Base-by-base conservation (phyloP, 2,797 vertebrate species). In the Lycodopsis pacificus region DNA sequence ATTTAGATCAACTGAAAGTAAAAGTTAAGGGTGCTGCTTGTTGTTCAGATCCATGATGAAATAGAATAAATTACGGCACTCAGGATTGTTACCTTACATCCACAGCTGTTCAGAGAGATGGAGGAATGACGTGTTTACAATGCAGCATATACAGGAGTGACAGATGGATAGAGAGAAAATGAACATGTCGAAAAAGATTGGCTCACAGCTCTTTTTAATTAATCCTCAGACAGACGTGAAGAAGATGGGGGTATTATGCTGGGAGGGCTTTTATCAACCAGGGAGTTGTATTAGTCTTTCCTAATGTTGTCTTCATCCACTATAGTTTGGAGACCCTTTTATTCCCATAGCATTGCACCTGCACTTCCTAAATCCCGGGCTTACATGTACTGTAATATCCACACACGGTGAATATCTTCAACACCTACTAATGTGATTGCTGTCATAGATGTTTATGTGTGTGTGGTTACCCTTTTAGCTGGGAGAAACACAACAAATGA, bases 401-500 rank as follows among this genome's bases (percentile, higher is more conserved):
- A 22, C 38, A 49, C 30, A 40, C n/a, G 22, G 27, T 53, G 11
- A 59, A 51, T n/a, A 46, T 72, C 51, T 65, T 3, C 2, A 49
- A 63, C 53, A 27, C 27, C 25, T 54, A 56, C 62, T 38, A 51
- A 53, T 36, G 42, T 36, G 40, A 25, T 14, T 20, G 32, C 19
- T 65, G 46, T n/a, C 14, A 7, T 17, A 64, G 14, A 65, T 80
- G 38, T 40, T 54, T 48, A 46, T 32, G 19, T 13, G 17, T 74
- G 14, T 83, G 42, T 89, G 32, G 84, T 71, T 84, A 11, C 32
- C 5, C 25, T 73, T 81, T 54, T 87, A 99, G 98, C 98, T 72
- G 98, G 98, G 65, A 95, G 97, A 91, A 98, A 97, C 83, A 99
- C 97, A 6, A 99, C 98, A 69, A 98, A 98, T 0, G 97, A 98